These are phyloP conservation scores for Melolontha melolontha DNA, from an alignment of 2,888 invertebrate species.

Conservation along the genomic window DNA sequence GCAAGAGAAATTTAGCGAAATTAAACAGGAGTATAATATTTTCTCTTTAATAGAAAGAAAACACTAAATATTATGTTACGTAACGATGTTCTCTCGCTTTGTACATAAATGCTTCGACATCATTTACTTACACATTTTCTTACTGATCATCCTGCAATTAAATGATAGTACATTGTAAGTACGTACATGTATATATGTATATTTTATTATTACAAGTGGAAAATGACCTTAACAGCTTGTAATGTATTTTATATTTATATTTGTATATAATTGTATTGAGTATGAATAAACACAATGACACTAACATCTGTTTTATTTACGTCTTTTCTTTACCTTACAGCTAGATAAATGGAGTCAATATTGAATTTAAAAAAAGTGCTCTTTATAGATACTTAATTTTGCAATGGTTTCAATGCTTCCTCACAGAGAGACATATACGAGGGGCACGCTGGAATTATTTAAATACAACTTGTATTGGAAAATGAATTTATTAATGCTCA, in stretches of 20 bases:
- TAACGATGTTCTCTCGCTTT: conserved; percentile 21
- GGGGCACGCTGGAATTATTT: too few species aligned
- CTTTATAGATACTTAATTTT: too few species aligned
- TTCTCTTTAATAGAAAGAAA: conserved; percentile 1
- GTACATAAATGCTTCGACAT: conserved; percentile 28
- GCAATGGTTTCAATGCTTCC: too few species aligned
- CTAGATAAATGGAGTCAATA: too few species aligned
- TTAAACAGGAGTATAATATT: not conserved
- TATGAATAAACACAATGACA: conserved; percentile 37
- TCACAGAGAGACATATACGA: too few species aligned
- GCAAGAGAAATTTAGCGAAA: not conserved
- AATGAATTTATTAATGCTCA: too few species aligned
- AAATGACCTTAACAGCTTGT: conserved; percentile 36
- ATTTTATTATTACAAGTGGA: conserved; percentile 36
- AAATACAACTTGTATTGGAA: too few species aligned
- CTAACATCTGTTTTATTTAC: conserved; percentile 5
- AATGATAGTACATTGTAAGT: conserved; percentile 8
- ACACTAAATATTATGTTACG: not conserved
- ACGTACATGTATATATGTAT: conserved; percentile 43
- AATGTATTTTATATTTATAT: conserved; percentile 43
- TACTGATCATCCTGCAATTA: conserved; percentile 24
- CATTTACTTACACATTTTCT: conserved; percentile 13
- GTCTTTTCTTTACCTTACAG: not conserved
- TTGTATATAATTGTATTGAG: conserved; percentile 43
- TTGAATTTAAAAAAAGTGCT: too few species aligned